phyloP scores from a whole-genome alignment of 92 coral and sea anemone species.

The Anthopleura xanthogrammica region DNA sequence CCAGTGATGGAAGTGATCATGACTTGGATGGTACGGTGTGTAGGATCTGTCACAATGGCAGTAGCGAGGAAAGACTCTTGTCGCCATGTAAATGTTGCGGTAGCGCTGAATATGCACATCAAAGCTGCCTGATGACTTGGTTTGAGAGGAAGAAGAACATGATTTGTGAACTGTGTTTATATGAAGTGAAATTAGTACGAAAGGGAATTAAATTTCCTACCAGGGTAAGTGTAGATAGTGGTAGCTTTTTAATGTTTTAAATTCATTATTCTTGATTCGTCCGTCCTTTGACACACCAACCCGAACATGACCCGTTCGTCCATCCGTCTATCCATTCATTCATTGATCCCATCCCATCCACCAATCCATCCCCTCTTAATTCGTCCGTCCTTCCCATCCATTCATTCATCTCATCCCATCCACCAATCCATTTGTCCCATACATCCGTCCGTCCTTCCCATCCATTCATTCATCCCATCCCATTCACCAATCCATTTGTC shows the following conservation, averaged over 20 bases:
- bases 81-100: conserved; percentile 74
- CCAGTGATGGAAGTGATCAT: neutral
- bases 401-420: neutral
- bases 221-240: conserved; percentile 20
- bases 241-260: neutral
- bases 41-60: conserved; percentile 64
- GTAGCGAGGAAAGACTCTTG: conserved; percentile 50
- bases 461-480: neutral
- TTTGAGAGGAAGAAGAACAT: conserved; percentile 33
- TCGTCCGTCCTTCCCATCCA: neutral
- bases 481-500: neutral
- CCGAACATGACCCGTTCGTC: neutral
- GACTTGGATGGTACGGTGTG: conserved; percentile 54
- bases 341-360: neutral
- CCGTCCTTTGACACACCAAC: neutral
- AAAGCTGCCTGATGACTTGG: conserved; percentile 65
- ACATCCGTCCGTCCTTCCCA: no score
- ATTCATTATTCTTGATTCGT: neutral
- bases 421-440: neutral
- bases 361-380: no score
- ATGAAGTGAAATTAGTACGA: conserved; percentile 47
- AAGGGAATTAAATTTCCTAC: conserved; percentile 44
- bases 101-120: conserved; percentile 55
- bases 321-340: neutral
- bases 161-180: conserved; percentile 53